Evolutionary conservation across 2,888 invertebrate genomes (phyloP).

Genomic region (Pediacus dermestoides): DNA sequence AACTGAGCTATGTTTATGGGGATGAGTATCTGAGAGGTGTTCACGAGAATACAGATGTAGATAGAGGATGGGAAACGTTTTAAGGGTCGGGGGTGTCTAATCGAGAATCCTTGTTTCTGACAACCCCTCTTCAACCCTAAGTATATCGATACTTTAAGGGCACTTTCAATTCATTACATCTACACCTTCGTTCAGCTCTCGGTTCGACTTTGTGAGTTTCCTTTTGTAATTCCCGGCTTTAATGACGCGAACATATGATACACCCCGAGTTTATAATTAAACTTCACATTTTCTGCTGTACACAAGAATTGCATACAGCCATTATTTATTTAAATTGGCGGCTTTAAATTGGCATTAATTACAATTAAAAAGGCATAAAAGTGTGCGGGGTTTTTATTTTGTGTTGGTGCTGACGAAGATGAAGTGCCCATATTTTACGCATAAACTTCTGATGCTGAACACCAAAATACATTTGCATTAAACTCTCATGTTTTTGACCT

Average conservation of each 20-base stretch:
- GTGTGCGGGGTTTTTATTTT: no score
- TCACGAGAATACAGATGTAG: conserved; percentile 36
- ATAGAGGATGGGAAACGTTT: conserved; percentile 22
- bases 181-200: conserved; percentile 20
- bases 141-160: conserved; percentile 40
- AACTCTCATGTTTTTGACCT: conserved; percentile 5
- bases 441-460: no score
- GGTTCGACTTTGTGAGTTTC: conserved; percentile 8
- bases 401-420: no score
- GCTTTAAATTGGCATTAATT: no score
- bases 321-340: neutral
- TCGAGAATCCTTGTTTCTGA: conserved; percentile 48
- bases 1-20: conserved; percentile 34
- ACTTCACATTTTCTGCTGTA: neutral
- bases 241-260: conserved; percentile 2
- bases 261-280: conserved; percentile 2
- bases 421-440: no score
- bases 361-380: no score
- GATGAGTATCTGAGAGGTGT: conserved; percentile 27
- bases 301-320: no score
- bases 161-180: conserved; percentile 42
- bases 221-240: conserved; percentile 10
- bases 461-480: no score
- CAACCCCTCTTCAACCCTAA: conserved; percentile 40
- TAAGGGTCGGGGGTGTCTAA: conserved; percentile 38